These are phyloP conservation scores for Oikopleura vanhoeffeni DNA, from an alignment of 23 tunicate genomes.

Conservation along the genomic window DNA sequence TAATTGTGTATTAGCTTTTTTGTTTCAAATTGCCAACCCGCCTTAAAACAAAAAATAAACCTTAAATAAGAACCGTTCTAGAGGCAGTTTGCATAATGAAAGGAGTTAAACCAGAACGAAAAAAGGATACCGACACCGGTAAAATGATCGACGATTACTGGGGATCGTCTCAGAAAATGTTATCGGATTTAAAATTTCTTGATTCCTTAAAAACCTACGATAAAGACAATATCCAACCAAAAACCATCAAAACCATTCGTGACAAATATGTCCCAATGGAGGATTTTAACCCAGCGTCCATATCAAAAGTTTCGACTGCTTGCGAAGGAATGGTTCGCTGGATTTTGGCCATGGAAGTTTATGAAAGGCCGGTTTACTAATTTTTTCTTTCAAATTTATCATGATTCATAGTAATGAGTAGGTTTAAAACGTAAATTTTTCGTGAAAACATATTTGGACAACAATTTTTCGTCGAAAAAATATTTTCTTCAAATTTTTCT, in stretches of 20 bases:
- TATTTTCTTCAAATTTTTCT: too few species aligned
- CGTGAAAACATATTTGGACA: too few species aligned
- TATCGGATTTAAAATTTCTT: constrained; percentile 64
- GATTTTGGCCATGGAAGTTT: constrained; percentile 95
- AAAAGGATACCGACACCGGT: constrained; percentile 87
- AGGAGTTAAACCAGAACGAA: constrained; percentile 76
- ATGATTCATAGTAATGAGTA: too few species aligned
- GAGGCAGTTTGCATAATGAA: constrained; percentile 92
- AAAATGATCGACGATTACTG: constrained; percentile 93
- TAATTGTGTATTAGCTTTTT: too few species aligned
- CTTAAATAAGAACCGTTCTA: constrained; percentile 59
- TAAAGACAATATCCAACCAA: constrained; percentile 64
- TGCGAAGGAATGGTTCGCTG: constrained; percentile 95
- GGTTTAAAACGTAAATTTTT: too few species aligned
- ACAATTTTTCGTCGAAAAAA: too few species aligned
- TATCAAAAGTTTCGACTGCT: constrained; percentile 77
- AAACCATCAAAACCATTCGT: constrained; percentile 66
- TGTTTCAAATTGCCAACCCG: too few species aligned
- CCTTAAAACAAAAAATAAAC: too few species aligned
- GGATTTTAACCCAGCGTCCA: constrained; percentile 59
- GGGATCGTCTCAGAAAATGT: constrained; percentile 90
- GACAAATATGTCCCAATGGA: constrained; percentile 62
- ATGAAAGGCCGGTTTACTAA: too few species aligned
- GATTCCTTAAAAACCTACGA: constrained; percentile 64
- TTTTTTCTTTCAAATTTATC: too few species aligned